Conservation (phyloP, 2,113 vertebrate species). For the Holacanthus passer region DNA sequence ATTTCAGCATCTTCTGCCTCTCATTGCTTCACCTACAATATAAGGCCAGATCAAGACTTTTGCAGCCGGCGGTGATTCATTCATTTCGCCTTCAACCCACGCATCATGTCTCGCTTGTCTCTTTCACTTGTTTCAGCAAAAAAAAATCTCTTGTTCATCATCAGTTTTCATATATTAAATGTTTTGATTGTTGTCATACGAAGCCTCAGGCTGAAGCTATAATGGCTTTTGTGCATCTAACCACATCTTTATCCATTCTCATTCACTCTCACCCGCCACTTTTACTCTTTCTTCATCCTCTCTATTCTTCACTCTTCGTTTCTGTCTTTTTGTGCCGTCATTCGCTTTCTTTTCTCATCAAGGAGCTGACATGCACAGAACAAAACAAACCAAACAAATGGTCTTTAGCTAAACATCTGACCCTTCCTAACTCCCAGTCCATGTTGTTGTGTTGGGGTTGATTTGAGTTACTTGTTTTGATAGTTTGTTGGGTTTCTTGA, state of each 20-base stretch:
- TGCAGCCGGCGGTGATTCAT: slow-evolving; percentile 16
- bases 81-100: slow-evolving; percentile 32
- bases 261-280: background rate
- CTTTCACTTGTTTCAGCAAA: slow-evolving; percentile 38
- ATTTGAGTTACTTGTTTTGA: slow-evolving; percentile 75
- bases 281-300: slow-evolving; percentile 2
- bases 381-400: slow-evolving; percentile 87
- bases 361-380: slow-evolving; percentile 82
- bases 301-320: slow-evolving; percentile 5
- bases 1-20: slow-evolving; percentile 43
- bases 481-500: slow-evolving; percentile 60
- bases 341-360: slow-evolving; percentile 64
- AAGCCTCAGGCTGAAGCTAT: slow-evolving; percentile 41
- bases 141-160: slow-evolving; percentile 7
- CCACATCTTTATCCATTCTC: slow-evolving; percentile 25
- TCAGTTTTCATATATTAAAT: slow-evolving; percentile 20
- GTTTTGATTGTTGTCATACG: slow-evolving; percentile 21
- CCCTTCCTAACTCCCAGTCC: slow-evolving; percentile 69
- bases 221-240: slow-evolving; percentile 53
- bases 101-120: slow-evolving; percentile 28
- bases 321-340: slow-evolving; percentile 23
- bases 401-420: slow-evolving; percentile 87
- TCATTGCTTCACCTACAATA: slow-evolving; percentile 37
- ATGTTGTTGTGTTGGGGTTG: slow-evolving; percentile 78
- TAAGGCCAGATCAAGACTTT: slow-evolving; percentile 7